Base-by-base conservation (phyloP, 2,888 invertebrate genomes). In the Orthosia cruda region DNA sequence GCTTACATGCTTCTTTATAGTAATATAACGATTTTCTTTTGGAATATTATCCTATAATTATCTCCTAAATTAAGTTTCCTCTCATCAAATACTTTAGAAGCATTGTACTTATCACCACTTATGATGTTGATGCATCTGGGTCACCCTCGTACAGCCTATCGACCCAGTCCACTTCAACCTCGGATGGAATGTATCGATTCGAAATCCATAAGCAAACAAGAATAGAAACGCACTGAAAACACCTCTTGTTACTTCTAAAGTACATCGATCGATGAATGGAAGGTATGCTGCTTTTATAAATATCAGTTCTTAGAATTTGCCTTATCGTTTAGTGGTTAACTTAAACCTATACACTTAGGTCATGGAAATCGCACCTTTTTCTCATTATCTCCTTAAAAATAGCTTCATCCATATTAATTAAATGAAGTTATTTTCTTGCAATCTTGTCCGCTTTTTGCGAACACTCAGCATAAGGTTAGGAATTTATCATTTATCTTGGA, bases 181-280 rank as follows among this genome's bases (percentile, higher is more conserved):
- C 58, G 12, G 15, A 49, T 50, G 26, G 20, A 58, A n/a, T n/a
- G 47, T 63, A 64, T 73, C 69, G 71, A 74, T 70, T 65, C n/a
- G n/a, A 73, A 77, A 71, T 70, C 69, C 57, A 83, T 68, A 61
- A 20, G 16, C 12, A 63, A 58, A 59, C 66, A 62, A 40, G 55
- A 47, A 68, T 69, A 77, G 70, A 71, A 67, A 59, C 71, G 52
- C 54, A 66, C 45, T 59, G 12, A 45, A 67, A 74, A 70, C 32
- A 23, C 20, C 7, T 47, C 16, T 62, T 55, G 18, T 52, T 15
- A 62, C 26, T 71, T 47, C 13, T 9, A 32, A 70, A 64, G 49
- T 50, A 32, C 52, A 76, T 45, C 52, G 4, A 64, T 54, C 20
- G 58, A 64, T 64, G 7, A 9, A 13, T 18, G 26, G 26, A 54